These are phyloP conservation scores for Priocnemis perturbator DNA, from an alignment of 2,888 invertebrate genomes.

Conservation along the genomic window DNA sequence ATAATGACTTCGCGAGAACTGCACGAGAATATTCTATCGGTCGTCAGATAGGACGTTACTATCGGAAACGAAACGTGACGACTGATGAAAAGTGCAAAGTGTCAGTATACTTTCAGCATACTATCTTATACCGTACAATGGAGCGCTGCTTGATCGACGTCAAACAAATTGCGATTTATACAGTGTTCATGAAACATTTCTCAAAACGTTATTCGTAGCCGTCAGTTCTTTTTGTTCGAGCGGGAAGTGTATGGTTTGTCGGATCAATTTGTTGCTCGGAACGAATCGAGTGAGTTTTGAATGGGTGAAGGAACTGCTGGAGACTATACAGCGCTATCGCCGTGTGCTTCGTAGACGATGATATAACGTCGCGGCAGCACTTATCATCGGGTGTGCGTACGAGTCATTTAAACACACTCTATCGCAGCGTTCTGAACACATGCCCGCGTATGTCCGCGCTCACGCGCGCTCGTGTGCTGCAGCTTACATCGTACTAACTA, in stretches of 20 bases:
- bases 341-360: constrained; percentile 44
- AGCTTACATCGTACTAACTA: constrained; percentile 22
- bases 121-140: background rate
- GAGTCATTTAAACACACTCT: background rate
- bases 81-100: background rate
- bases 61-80: background rate
- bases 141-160: background rate
- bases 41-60: no score
- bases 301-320: constrained; percentile 49
- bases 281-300: constrained; percentile 21
- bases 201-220: no score
- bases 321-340: constrained; percentile 34
- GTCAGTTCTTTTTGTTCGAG: no score
- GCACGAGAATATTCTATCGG: no score
- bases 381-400: constrained; percentile 38
- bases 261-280: constrained; percentile 8
- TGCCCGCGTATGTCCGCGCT: background rate
- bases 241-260: no score
- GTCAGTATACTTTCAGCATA: no score
- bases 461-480: background rate
- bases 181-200: no score
- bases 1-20: no score
- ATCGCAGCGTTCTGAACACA: background rate
- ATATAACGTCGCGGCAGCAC: constrained; percentile 50
- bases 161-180: no score